Evolutionary conservation across 2,888 invertebrate genomes (phyloP).

Genomic region (Callimorpha dominula): DNA sequence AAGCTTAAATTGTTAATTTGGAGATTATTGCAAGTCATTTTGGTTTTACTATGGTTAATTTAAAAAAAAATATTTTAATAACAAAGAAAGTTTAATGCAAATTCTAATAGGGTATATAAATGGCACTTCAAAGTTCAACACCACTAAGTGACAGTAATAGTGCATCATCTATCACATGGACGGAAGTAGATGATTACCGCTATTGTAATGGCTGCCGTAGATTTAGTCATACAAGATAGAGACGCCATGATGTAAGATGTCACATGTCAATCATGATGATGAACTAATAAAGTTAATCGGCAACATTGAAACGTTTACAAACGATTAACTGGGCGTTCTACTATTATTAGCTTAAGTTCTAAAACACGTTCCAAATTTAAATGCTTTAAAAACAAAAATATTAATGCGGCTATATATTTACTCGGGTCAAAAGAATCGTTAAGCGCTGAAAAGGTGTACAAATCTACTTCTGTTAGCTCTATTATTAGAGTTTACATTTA

Average conservation of each 20-base stretch:
- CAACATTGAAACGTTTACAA: background rate
- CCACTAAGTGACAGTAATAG: slow-evolving; percentile 7
- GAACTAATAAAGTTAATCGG: slow-evolving; percentile 1
- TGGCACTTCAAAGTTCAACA: slow-evolving; percentile 3
- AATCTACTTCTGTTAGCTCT: slow-evolving; percentile 33
- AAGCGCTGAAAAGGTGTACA: slow-evolving; percentile 33
- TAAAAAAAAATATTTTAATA: background rate
- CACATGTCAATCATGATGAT: slow-evolving; percentile 3
- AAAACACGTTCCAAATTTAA: slow-evolving; percentile 31
- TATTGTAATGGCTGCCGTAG: slow-evolving; percentile 28
- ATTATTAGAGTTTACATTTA: slow-evolving; percentile 13
- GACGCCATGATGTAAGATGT: slow-evolving; percentile 4
- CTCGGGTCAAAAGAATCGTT: slow-evolving; percentile 44
- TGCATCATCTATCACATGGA: slow-evolving; percentile 1
- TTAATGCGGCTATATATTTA: slow-evolving; percentile 21
- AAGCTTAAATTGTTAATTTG: background rate
- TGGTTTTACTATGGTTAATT: background rate
- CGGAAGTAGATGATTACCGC: slow-evolving; percentile 30
- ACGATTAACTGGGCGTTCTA: slow-evolving; percentile 4
- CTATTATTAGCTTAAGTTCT: slow-evolving; percentile 24
- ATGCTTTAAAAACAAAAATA: slow-evolving; percentile 37
- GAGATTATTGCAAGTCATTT: background rate
- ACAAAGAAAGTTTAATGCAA: background rate
- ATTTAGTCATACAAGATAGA: slow-evolving; percentile 27
- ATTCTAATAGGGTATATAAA: background rate